phyloP scores from a whole-genome alignment of 2,113 vertebrate genomes.

The Limanda limanda region DNA sequence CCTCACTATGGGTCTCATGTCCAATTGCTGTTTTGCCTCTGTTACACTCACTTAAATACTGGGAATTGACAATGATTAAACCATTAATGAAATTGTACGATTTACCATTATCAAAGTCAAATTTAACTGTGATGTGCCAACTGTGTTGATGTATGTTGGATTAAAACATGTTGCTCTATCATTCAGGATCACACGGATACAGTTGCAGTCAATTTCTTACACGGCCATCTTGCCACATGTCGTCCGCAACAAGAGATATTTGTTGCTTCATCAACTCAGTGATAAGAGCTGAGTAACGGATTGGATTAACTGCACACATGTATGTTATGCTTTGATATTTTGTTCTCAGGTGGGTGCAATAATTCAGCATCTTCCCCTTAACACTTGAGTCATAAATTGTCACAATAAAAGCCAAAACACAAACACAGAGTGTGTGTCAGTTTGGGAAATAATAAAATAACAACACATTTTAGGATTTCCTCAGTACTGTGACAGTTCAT shows the following conservation, averaged over 20 bases:
- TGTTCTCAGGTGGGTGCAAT: neutral
- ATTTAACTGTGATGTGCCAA: neutral
- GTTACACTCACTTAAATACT: slow-evolving; percentile 1
- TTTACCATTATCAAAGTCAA: neutral
- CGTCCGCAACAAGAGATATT: neutral
- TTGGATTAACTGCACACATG: neutral
- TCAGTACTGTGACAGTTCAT: slow-evolving; percentile 3
- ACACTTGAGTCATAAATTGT: neutral
- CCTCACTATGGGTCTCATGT: slow-evolving; percentile 20
- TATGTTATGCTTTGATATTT: neutral
- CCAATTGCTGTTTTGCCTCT: slow-evolving; percentile 2
- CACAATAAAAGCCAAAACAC: slow-evolving; percentile 3
- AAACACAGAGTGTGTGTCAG: neutral
- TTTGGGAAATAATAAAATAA: neutral
- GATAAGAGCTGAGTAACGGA: neutral
- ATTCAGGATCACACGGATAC: neutral
- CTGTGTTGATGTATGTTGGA: neutral
- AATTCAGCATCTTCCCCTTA: neutral
- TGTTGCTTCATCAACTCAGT: neutral
- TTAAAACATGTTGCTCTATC: neutral
- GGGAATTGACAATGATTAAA: neutral
- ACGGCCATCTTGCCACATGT: neutral
- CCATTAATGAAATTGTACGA: neutral
- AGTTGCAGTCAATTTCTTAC: too few species aligned
- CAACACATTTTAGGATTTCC: neutral